These are phyloP conservation scores for Neria commutata DNA, from an alignment of 2,888 invertebrate species.

Conservation along the genomic window DNA sequence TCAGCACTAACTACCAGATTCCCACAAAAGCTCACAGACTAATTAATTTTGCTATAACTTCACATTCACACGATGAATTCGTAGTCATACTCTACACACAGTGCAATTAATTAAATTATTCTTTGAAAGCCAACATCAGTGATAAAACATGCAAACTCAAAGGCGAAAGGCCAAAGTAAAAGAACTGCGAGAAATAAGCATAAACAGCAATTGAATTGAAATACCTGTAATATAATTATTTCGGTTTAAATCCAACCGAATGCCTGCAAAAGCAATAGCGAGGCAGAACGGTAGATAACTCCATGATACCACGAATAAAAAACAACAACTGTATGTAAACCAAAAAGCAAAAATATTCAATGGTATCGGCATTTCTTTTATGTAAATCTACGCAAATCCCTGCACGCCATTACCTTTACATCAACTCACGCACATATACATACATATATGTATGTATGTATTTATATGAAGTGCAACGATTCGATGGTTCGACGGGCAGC, in stretches of 20 bases:
- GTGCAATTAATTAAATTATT: neutral
- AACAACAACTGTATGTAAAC: neutral
- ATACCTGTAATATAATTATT: constrained; percentile 38
- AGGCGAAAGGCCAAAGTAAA: constrained; percentile 23
- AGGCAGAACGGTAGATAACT: neutral
- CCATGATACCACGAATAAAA: neutral
- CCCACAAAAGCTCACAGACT: no score
- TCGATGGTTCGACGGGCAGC: neutral
- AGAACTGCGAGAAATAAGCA: constrained; percentile 30
- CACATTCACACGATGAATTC: no score
- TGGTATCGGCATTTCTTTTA: constrained; percentile 52
- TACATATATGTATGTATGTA: neutral
- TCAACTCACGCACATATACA: neutral
- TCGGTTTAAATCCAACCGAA: constrained; percentile 11
- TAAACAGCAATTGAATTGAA: constrained; percentile 45
- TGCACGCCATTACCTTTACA: constrained; percentile 5
- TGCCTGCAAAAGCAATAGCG: neutral
- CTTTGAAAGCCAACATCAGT: neutral
- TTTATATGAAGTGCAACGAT: neutral
- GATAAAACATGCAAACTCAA: neutral
- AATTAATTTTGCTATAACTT: no score
- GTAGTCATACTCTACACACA: no score
- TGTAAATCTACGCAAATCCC: constrained; percentile 53
- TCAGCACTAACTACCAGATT: no score
- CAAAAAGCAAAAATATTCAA: neutral